Evolutionary conservation across 2,888 invertebrate genomes (phyloP), one percentile per base, ranked within the genome.

Genomic region (Hydropsyche betteni): DNA sequence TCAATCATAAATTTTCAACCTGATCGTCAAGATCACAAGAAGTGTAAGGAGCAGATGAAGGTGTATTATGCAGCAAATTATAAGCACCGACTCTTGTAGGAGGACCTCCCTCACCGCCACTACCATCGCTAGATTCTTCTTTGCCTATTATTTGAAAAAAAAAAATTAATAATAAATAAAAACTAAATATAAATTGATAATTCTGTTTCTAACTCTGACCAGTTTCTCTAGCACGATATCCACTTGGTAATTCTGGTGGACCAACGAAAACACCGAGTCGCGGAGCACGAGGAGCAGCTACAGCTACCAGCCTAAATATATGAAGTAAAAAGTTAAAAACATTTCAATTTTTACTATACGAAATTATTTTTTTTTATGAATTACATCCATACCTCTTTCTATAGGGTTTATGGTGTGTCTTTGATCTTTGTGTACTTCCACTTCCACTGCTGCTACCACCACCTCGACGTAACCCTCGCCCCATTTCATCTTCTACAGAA

Each of bases 221-320:
- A 61, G 74, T 44, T 16, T 79, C 77, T 73, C 79, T 82, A 14
- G 84, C 86, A 53, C 87, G 81, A 76, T 87, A 88, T 0, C 87
- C 86, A 0, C 86, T 89, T 75, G 92, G 91, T 80, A 91, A 85
- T 81, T 92, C 91, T 0, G 91, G 91, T 5, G 91, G 91, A 69
- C 90, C 90, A 34, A 90, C 90, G 76, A 90, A 90, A 83, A 90
- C 90, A 68, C 91, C 91, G 80, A 93, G 86, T 75, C 92, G 90
- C 5, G 93, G 92, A 74, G 94, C 94, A 78, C 94, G 88, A 0
- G 96, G 95, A 73, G 94, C 94, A 80, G 95, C 94, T 38, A 95
- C 95, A 1, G 95, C 94, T 82, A 96, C 87, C 58, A 78, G 68
- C 69, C 79, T 78, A 58, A 34, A 33, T 2, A 8, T 44, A 44